These are phyloP conservation scores for Sylvia atricapilla DNA, from an alignment of 2,113 vertebrate genomes.

Conservation along the genomic window DNA sequence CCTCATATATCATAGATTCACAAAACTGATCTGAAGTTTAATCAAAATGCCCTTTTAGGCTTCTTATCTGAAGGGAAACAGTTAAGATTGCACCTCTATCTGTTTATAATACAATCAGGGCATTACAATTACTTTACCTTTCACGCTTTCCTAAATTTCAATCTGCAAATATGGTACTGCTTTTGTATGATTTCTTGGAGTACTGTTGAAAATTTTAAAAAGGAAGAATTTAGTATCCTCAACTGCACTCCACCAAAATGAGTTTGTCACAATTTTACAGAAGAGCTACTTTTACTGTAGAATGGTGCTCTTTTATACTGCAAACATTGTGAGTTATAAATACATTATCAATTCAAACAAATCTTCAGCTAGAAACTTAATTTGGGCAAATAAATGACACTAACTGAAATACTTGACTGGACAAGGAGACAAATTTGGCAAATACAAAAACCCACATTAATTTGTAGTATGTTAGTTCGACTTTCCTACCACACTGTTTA, in stretches of 20 bases:
- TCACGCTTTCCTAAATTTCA: neutral
- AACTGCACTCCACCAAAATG: neutral
- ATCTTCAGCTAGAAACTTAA: slow-evolving; percentile 46
- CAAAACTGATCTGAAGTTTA: neutral
- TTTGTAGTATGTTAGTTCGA: slow-evolving; percentile 63
- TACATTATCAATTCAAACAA: slow-evolving; percentile 27
- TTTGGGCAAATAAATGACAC: slow-evolving; percentile 16
- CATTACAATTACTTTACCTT: neutral
- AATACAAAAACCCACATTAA: slow-evolving; percentile 61
- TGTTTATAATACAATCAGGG: neutral
- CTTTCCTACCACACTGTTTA: slow-evolving; percentile 73
- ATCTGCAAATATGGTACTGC: neutral
- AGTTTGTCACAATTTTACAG: neutral
- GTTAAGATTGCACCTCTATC: neutral
- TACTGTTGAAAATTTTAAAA: neutral
- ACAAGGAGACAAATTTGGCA: slow-evolving; percentile 59
- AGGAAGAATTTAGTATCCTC: neutral
- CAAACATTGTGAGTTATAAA: slow-evolving; percentile 16
- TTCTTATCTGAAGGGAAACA: neutral
- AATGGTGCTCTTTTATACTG: neutral
- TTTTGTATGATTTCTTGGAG: neutral
- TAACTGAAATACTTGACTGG: slow-evolving; percentile 46
- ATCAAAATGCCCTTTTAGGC: neutral
- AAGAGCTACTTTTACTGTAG: neutral
- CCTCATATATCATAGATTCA: neutral